Percentiles rank a stretch among this genome's conserved stretches.
Evolutionary conservation across 2,888 invertebrate species (phyloP).

Genomic region (Ectropis crepuscularia): DNA sequence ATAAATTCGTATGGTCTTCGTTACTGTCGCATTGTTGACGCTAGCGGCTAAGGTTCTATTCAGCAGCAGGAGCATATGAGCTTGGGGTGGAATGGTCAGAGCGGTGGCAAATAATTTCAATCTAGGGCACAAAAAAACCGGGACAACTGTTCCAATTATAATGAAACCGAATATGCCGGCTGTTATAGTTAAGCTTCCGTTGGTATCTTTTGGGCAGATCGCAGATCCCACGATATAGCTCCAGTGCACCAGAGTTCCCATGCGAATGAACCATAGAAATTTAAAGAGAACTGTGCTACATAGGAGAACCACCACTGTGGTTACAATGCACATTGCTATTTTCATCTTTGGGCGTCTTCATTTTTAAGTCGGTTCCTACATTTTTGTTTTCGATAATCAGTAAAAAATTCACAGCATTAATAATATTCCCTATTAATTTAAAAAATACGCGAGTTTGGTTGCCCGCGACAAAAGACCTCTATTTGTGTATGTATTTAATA

Average conservation of each 20-base stretch:
- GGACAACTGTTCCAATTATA: conserved; percentile 53
- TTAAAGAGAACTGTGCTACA: conserved; percentile 48
- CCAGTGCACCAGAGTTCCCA: conserved; percentile 64
- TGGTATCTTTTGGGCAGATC: conserved; percentile 49
- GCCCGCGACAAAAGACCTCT: neutral
- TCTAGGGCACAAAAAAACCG: conserved; percentile 55
- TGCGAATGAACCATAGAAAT: conserved; percentile 55
- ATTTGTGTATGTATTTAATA: too few species aligned
- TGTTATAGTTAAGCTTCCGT: conserved; percentile 47
- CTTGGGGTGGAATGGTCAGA: conserved; percentile 62
- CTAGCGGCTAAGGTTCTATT: conserved; percentile 47
- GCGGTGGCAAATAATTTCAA: conserved; percentile 54
- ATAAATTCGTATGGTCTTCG: conserved; percentile 54
- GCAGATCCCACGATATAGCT: conserved; percentile 60
- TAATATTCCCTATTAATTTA: neutral
- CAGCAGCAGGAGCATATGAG: conserved; percentile 62
- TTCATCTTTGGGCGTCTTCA: conserved; percentile 27
- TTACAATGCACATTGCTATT: conserved; percentile 49
- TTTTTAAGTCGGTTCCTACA: neutral
- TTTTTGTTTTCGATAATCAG: too few species aligned
- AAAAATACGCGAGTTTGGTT: conserved; percentile 7
- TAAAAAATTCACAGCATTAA: too few species aligned
- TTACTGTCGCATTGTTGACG: conserved; percentile 50
- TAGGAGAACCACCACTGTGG: conserved; percentile 43
- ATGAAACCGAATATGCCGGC: conserved; percentile 54